These are phyloP conservation scores for Acrocephalus kingi DNA, from an alignment of 2,113 vertebrate species.

Conservation along the genomic window DNA sequence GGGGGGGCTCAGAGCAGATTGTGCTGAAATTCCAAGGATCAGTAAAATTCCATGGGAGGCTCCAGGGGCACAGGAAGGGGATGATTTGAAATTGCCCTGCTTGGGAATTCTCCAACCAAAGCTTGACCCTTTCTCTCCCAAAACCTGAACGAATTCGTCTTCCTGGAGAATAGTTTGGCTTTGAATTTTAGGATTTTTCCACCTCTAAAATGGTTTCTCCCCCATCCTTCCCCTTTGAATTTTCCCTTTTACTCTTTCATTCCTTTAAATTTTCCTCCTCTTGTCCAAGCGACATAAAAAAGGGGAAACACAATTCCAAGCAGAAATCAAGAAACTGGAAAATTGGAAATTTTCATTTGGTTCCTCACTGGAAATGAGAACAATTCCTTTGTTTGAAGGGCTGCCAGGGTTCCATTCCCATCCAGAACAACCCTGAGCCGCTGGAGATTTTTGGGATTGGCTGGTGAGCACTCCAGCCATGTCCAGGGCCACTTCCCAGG, in stretches of 20 bases:
- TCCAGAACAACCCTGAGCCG: not conserved
- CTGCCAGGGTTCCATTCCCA: not conserved
- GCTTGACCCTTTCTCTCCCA: not conserved
- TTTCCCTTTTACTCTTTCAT: not conserved
- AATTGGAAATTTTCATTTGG: not conserved
- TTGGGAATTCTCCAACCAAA: not conserved
- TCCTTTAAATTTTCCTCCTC: not conserved
- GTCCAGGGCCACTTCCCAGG: not conserved
- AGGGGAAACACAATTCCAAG: not conserved
- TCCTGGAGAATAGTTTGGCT: not conserved
- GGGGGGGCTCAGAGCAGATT: not conserved
- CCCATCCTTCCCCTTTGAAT: not conserved
- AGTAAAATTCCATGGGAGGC: not conserved
- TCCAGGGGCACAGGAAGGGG: not conserved
- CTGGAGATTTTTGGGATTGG: not conserved
- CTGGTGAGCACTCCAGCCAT: not conserved
- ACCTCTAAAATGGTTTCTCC: not conserved
- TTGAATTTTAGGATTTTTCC: not conserved
- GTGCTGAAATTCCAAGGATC: not conserved
- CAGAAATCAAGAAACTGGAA: not conserved
- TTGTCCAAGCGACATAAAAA: not conserved
- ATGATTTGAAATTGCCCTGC: not conserved
- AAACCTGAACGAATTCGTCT: not conserved
- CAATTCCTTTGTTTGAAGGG: not conserved
- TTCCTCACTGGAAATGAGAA: not conserved